Evolutionary conservation across 2,797 vertebrate species (phyloP).

Genomic region (Clarias laeviceps): DNA sequence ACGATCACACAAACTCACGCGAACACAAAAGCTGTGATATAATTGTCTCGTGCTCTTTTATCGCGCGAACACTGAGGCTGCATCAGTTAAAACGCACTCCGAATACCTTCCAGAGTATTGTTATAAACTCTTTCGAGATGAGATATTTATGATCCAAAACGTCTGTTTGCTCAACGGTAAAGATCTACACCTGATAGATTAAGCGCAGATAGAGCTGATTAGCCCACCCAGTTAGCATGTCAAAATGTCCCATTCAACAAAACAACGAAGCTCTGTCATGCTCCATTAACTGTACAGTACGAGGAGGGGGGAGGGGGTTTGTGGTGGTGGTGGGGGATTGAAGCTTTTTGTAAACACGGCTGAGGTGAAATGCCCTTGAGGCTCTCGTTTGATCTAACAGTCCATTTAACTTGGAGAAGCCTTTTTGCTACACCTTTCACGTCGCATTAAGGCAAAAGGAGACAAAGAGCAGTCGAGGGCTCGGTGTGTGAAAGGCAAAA

Average conservation of each 20-base stretch:
- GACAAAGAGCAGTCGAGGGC: slow-evolving; percentile 44
- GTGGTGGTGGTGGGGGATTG: slow-evolving; percentile 11
- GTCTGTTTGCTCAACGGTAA: neutral
- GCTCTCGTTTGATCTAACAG: slow-evolving; percentile 70
- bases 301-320: too few species aligned
- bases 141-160: neutral
- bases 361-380: slow-evolving; percentile 73
- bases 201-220: slow-evolving; percentile 51
- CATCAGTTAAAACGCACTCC: slow-evolving; percentile 69
- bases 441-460: slow-evolving; percentile 49
- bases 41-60: slow-evolving; percentile 79
- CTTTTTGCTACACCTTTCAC: slow-evolving; percentile 58
- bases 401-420: slow-evolving; percentile 58
- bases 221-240: slow-evolving; percentile 53
- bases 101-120: neutral
- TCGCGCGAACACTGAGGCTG: slow-evolving; percentile 72
- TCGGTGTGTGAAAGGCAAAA: slow-evolving; percentile 49
- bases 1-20: slow-evolving; percentile 68
- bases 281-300: slow-evolving; percentile 64
- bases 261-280: slow-evolving; percentile 67
- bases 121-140: neutral
- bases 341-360: slow-evolving; percentile 73
- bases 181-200: neutral
- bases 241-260: slow-evolving; percentile 57
- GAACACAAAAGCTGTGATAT: slow-evolving; percentile 75